Percentiles rank a stretch among this genome's conserved stretches.
Evolutionary conservation across 2,797 vertebrate genomes (phyloP).

Genomic region (Vultur gryphus): DNA sequence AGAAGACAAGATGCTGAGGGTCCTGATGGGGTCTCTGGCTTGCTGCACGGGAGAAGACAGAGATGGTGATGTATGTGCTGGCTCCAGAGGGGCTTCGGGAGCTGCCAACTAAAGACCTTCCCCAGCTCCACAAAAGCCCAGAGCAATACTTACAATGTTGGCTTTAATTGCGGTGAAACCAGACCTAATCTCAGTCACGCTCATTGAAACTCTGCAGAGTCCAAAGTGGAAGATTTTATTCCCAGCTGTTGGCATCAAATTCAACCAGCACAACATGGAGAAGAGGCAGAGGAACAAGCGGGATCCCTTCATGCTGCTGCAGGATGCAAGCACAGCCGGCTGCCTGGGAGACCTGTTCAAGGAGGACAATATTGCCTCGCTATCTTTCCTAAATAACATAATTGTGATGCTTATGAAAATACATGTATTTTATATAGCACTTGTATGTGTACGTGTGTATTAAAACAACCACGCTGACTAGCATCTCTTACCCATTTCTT

Average conservation of each 20-base stretch:
- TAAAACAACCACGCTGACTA: accelerated
- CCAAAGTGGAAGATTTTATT: conserved; percentile 26
- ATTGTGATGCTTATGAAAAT: background rate
- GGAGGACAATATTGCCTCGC: background rate
- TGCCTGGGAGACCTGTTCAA: background rate
- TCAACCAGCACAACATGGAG: background rate
- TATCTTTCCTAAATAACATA: background rate
- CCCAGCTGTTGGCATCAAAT: background rate
- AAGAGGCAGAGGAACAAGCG: conserved; percentile 19
- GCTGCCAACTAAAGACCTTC: background rate
- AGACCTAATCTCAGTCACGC: conserved; percentile 20
- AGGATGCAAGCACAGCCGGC: background rate
- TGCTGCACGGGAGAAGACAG: conserved; percentile 30
- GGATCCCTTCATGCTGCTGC: conserved; percentile 48
- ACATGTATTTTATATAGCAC: accelerated
- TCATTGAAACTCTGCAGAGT: conserved; percentile 47
- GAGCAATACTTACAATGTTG: conserved; percentile 57
- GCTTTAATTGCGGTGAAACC: conserved; percentile 64
- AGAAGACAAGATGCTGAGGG: conserved; percentile 64
- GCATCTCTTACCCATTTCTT: background rate
- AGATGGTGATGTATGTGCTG: background rate
- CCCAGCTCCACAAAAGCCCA: background rate
- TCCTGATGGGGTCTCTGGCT: conserved; percentile 65
- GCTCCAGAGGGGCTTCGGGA: background rate
- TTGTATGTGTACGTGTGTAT: accelerated